Evolutionary conservation across 2,888 invertebrate genomes (phyloP).

Genomic region (Eupeodes latifasciatus): DNA sequence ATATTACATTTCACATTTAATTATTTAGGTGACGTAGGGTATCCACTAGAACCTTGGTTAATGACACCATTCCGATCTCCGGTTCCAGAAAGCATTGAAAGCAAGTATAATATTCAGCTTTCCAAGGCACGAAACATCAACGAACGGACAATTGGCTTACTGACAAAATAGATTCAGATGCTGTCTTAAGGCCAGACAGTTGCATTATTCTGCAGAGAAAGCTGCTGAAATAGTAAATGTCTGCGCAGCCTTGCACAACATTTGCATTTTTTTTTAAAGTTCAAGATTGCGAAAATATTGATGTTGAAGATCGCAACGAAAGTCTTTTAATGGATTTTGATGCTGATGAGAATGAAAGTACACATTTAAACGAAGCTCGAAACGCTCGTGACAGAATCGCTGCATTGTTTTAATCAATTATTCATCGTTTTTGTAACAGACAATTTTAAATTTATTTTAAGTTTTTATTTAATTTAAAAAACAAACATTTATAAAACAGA

Average conservation of each 20-base stretch:
- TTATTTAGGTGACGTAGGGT: neutral
- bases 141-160: no score
- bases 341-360: neutral
- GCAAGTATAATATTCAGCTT: no score
- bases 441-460: neutral
- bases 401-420: slow-evolving; percentile 1
- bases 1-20: neutral
- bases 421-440: neutral
- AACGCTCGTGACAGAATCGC: slow-evolving; percentile 28
- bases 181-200: no score
- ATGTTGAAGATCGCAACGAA: slow-evolving; percentile 11
- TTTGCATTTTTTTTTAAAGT: slow-evolving; percentile 33
- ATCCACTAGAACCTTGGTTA: neutral
- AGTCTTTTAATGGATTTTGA: neutral
- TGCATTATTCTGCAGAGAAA: slow-evolving; percentile 27
- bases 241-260: slow-evolving; percentile 42
- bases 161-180: no score
- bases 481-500: no score
- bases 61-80: no score
- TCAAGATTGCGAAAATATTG: slow-evolving; percentile 7
- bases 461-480: neutral
- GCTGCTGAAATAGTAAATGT: slow-evolving; percentile 41
- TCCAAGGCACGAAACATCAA: no score
- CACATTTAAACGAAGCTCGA: slow-evolving; percentile 1
- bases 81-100: no score